These are phyloP conservation scores for Brenthis daphne DNA, from an alignment of 2,888 invertebrate species.

Conservation along the genomic window DNA sequence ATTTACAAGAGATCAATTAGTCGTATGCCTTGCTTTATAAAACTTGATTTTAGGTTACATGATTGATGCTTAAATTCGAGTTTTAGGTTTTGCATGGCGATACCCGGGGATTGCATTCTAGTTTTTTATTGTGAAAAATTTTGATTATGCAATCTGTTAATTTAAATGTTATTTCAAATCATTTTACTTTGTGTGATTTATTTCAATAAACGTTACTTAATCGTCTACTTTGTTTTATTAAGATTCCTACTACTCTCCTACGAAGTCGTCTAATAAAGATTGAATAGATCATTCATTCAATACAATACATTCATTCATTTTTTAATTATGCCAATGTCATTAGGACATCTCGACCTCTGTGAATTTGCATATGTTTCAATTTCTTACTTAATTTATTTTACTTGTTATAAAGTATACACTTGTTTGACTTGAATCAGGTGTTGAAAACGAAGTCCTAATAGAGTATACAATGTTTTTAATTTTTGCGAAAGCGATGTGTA, in stretches of 20 bases:
- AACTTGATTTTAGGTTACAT: slow-evolving; percentile 75
- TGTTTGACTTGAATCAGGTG: slow-evolving; percentile 63
- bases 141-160: slow-evolving; percentile 77
- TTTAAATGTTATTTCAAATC: slow-evolving; percentile 48
- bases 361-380: slow-evolving; percentile 39
- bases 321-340: slow-evolving; percentile 78
- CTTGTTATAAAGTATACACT: not conserved
- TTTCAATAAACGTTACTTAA: slow-evolving; percentile 71
- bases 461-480: not conserved
- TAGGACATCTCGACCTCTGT: slow-evolving; percentile 67
- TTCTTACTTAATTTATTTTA: slow-evolving; percentile 8
- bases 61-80: slow-evolving; percentile 67
- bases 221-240: slow-evolving; percentile 43
- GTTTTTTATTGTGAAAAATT: slow-evolving; percentile 73
- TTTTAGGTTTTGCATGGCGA: slow-evolving; percentile 78
- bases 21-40: slow-evolving; percentile 70
- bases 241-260: slow-evolving; percentile 33
- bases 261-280: slow-evolving; percentile 51
- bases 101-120: slow-evolving; percentile 76
- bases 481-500: slow-evolving; percentile 2
- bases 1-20: slow-evolving; percentile 59
- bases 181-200: slow-evolving; percentile 59
- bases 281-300: slow-evolving; percentile 60
- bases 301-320: slow-evolving; percentile 61
- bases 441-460: slow-evolving; percentile 36